Evolutionary conservation across 2,888 invertebrate species (phyloP).

Genomic region (Parnassius orleans): DNA sequence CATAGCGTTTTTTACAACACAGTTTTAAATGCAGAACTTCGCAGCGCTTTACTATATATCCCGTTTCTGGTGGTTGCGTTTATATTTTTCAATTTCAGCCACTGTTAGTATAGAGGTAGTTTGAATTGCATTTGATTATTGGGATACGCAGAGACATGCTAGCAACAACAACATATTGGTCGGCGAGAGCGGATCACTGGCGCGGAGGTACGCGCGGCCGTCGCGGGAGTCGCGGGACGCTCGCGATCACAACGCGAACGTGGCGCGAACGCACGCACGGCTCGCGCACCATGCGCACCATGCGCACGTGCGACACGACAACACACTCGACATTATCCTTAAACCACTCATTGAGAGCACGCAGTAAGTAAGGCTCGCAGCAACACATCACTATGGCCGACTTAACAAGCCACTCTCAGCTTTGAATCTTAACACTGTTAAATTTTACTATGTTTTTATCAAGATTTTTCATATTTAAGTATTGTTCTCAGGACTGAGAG

Average conservation of each 20-base stretch:
- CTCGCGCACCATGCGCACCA: constrained; percentile 50
- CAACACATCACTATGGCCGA: constrained; percentile 21
- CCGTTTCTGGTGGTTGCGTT: constrained; percentile 28
- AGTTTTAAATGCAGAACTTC: constrained; percentile 9
- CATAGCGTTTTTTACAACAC: constrained; percentile 3
- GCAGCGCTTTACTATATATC: constrained; percentile 23
- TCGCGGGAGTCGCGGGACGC: constrained; percentile 49
- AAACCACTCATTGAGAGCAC: constrained; percentile 81
- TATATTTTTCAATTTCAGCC: constrained; percentile 31
- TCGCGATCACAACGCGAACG: constrained; percentile 66
- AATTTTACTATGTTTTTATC: not conserved
- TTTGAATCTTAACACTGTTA: not conserved
- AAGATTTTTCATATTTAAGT: too few relatives aligned
- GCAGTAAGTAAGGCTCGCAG: constrained; percentile 75
- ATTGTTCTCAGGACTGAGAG: not conserved
- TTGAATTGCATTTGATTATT: constrained; percentile 66
- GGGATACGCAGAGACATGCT: constrained; percentile 80
- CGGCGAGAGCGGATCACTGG: constrained; percentile 75
- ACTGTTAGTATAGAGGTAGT: constrained; percentile 57
- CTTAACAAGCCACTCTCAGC: constrained; percentile 15
- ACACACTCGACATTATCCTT: constrained; percentile 80
- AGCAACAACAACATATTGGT: constrained; percentile 81
- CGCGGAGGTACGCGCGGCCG: constrained; percentile 69
- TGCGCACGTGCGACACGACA: constrained; percentile 66
- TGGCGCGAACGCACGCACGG: constrained; percentile 69